Percentiles rank a stretch among this genome's conserved stretches.
Conservation (phyloP, 2,113 vertebrate genomes). For the Vicugna pacos region DNA sequence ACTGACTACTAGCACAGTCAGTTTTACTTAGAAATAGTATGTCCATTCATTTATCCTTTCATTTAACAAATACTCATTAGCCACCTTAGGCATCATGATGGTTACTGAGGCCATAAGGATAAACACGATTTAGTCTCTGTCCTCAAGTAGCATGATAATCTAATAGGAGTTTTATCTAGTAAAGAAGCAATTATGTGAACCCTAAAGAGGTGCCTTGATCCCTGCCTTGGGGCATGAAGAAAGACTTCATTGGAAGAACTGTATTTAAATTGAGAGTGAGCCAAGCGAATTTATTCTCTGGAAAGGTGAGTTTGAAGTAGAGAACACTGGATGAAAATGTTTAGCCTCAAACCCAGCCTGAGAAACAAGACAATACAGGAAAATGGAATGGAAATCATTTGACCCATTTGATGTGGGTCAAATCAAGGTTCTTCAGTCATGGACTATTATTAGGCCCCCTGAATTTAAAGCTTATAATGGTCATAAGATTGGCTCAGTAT, state of each 20-base stretch:
- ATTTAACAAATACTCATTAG: not conserved
- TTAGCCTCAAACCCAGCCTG: not conserved
- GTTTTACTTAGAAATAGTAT: constrained; percentile 9
- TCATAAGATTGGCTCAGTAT: not conserved
- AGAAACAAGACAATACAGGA: not conserved
- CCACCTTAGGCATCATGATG: not conserved
- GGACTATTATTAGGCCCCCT: not conserved
- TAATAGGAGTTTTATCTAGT: not conserved
- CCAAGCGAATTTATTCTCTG: not conserved
- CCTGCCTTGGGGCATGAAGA: not conserved
- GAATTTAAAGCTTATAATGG: constrained; percentile 10
- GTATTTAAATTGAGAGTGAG: not conserved
- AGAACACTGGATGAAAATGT: not conserved
- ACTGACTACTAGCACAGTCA: not conserved
- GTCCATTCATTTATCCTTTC: not conserved
- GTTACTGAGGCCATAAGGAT: not conserved
- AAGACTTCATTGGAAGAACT: not conserved
- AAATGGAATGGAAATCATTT: not conserved
- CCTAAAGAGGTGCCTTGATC: not conserved
- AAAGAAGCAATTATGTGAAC: not conserved
- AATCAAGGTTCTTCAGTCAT: not conserved
- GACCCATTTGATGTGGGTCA: not conserved
- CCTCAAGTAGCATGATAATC: not conserved
- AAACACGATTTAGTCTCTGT: constrained; percentile 3
- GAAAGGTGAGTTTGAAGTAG: not conserved